phyloP scores from a whole-genome alignment of 2,888 invertebrate species.

The Zygothrica quintamaculata region DNA sequence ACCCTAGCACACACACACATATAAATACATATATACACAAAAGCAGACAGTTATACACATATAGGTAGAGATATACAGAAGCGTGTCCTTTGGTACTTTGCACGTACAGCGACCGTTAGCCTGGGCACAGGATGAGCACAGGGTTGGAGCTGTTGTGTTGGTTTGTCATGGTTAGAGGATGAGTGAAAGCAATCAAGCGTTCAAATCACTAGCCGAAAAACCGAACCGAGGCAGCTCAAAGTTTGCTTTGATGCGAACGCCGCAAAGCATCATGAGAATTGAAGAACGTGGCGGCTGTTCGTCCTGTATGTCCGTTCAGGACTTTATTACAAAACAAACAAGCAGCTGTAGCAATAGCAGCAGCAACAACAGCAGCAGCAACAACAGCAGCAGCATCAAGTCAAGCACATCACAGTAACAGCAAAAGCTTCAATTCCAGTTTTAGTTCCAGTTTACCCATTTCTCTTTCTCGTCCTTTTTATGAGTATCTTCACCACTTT shows the following conservation, averaged over 20 bases:
- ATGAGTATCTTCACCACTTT: conserved; percentile 28
- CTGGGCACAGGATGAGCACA: conserved; percentile 3
- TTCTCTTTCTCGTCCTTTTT: conserved; percentile 6
- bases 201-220: conserved; percentile 75
- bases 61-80: conserved; percentile 13
- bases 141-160: neutral
- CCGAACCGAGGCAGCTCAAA: conserved; percentile 60
- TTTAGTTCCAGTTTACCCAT: conserved; percentile 5
- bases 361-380: conserved; percentile 1
- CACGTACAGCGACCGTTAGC: conserved; percentile 56
- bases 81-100: conserved; percentile 67
- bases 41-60: conserved; percentile 16
- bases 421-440: conserved; percentile 13
- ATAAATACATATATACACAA: conserved; percentile 28
- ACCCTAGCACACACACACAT: conserved; percentile 46
- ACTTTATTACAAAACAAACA: conserved; percentile 80
- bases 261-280: conserved; percentile 18
- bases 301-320: conserved; percentile 42
- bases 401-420: conserved; percentile 22
- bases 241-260: conserved; percentile 75
- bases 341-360: conserved; percentile 30
- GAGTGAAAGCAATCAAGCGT: conserved; percentile 79
- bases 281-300: conserved; percentile 5
- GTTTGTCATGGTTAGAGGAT: conserved; percentile 42
- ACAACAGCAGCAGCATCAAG: too few species aligned